These are phyloP conservation scores for Odontothrips loti DNA, from an alignment of 2,888 invertebrate genomes.

Conservation along the genomic window DNA sequence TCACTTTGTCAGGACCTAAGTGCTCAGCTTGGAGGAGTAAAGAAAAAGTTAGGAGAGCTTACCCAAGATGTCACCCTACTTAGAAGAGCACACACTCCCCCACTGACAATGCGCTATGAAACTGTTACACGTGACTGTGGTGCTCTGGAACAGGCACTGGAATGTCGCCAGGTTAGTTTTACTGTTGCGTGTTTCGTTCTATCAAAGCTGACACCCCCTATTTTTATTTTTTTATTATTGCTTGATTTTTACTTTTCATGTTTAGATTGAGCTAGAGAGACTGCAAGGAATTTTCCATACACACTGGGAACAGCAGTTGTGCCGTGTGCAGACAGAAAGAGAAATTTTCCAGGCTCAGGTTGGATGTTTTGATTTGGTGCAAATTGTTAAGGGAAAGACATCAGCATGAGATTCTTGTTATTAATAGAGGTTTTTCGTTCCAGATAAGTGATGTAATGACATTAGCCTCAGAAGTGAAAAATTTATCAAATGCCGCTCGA, in stretches of 20 bases:
- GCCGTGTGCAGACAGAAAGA: conserved; percentile 65
- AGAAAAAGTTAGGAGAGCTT: conserved; percentile 62
- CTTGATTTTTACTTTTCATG: background rate
- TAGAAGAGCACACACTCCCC: conserved; percentile 52
- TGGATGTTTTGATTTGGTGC: conserved; percentile 30
- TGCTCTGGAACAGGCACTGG: conserved; percentile 57
- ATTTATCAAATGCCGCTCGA: conserved; percentile 58
- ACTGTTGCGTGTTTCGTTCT: background rate
- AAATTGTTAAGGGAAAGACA: background rate
- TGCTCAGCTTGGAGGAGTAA: conserved; percentile 57
- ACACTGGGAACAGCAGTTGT: conserved; percentile 69
- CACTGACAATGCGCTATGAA: conserved; percentile 43
- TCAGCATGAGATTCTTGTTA: background rate
- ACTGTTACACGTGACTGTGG: conserved; percentile 52
- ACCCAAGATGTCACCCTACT: conserved; percentile 66
- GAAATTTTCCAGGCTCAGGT: conserved; percentile 60
- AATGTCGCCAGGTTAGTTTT: conserved; percentile 39
- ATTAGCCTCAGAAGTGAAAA: conserved; percentile 61
- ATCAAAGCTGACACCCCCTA: background rate
- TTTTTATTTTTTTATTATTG: background rate
- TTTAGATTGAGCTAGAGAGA: conserved; percentile 52
- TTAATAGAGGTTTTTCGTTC: conserved; percentile 23
- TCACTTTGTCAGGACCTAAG: conserved; percentile 52
- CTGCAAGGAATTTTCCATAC: conserved; percentile 58
- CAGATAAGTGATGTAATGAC: conserved; percentile 63